Evolutionary conservation across 2,888 invertebrate species (phyloP).

Genomic region (Orchesella flavescens): DNA sequence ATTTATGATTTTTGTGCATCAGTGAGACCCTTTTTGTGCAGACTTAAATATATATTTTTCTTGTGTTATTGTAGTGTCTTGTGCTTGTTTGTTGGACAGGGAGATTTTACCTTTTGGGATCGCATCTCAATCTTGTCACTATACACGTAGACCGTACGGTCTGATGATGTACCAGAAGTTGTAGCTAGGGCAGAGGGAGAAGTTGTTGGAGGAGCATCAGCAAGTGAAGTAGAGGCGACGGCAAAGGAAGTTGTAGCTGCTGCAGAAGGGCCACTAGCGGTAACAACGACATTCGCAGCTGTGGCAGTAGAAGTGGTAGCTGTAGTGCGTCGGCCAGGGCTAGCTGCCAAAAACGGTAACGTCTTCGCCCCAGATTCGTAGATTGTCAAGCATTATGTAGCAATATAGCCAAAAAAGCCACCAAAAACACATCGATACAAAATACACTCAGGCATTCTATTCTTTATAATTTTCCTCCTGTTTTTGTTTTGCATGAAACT

Average conservation of each 20-base stretch:
- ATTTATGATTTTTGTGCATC: too few species aligned
- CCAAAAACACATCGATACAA: constrained; percentile 64
- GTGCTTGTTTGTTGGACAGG: constrained; percentile 48
- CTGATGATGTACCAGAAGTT: constrained; percentile 72
- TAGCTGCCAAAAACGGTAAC: constrained; percentile 72
- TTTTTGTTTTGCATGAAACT: constrained; percentile 2
- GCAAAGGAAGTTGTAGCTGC: constrained; percentile 61
- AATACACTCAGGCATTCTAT: constrained; percentile 59
- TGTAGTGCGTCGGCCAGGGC: constrained; percentile 69
- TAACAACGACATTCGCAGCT: constrained; percentile 62
- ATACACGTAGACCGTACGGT: constrained; percentile 77
- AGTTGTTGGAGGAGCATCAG: constrained; percentile 63
- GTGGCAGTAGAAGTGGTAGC: constrained; percentile 51
- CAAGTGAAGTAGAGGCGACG: constrained; percentile 62
- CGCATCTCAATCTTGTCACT: constrained; percentile 77
- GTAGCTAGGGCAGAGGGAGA: constrained; percentile 67
- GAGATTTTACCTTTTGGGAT: constrained; percentile 75
- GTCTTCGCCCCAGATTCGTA: constrained; percentile 69
- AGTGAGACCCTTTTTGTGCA: too few species aligned
- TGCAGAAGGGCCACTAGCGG: constrained; percentile 58
- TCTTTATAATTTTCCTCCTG: constrained; percentile 21
- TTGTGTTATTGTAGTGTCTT: constrained; percentile 9
- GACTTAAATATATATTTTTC: neutral
- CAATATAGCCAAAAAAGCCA: constrained; percentile 65
- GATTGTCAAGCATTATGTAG: constrained; percentile 65